These are phyloP conservation scores for Hypsibius dujardini DNA, from an alignment of 1,140 invertebrate species.

Conservation along the genomic window DNA sequence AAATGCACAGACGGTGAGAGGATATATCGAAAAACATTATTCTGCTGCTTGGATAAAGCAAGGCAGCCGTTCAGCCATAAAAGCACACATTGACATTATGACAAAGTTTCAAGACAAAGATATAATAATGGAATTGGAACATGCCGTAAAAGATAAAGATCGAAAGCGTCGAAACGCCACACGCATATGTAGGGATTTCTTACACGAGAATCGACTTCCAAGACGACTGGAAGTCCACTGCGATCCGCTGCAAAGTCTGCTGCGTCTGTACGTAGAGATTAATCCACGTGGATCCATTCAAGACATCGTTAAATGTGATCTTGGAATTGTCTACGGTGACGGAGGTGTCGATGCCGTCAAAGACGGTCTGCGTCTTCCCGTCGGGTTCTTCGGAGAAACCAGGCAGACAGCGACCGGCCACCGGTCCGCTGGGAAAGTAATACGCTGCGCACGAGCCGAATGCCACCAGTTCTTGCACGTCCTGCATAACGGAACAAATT, in stretches of 20 bases:
- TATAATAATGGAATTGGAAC: too few relatives aligned
- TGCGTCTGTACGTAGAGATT: background rate
- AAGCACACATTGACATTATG: too few relatives aligned
- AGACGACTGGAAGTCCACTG: constrained; percentile 52
- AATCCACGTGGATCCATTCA: constrained; percentile 1
- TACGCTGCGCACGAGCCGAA: constrained; percentile 1
- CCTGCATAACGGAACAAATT: too few relatives aligned
- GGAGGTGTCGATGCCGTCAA: background rate
- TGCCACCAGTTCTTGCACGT: background rate
- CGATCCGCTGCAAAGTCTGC: constrained; percentile 39
- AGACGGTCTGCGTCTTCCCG: background rate
- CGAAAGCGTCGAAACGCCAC: background rate
- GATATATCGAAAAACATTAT: background rate
- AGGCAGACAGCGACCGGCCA: constrained; percentile 11
- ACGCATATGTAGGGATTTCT: constrained; percentile 27
- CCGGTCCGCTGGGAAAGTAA: background rate
- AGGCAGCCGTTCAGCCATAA: too few relatives aligned
- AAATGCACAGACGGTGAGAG: constrained; percentile 17
- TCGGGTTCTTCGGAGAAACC: background rate
- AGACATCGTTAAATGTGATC: background rate
- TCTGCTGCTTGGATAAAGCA: background rate
- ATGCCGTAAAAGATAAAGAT: background rate
- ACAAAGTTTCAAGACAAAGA: too few relatives aligned
- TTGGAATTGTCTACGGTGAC: background rate
- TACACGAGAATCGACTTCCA: constrained; percentile 48